Evolutionary conservation across 1,140 invertebrate species (phyloP), one percentile per base, ranked within the genome.

Genomic region (Ceratina australensis): DNA sequence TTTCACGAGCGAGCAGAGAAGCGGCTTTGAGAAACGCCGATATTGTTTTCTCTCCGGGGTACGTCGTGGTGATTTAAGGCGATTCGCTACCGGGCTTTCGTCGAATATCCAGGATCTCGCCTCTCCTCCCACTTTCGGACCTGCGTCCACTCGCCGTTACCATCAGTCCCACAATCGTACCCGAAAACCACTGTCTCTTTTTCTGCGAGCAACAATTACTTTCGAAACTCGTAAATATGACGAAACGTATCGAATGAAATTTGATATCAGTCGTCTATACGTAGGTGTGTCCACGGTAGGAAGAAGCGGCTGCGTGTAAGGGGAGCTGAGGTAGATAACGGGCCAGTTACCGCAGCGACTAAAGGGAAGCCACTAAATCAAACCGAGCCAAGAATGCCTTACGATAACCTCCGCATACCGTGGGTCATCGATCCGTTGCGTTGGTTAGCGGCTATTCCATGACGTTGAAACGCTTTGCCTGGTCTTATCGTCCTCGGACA

Each of bases 351-450:
- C 64, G 24, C 28, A 67, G 63, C 42, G 49, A 57, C 73, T 60
- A 49, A 22, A 57, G 63, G 52, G 63, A 66, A 49, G 50, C 61
- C 63, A 42, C 54, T 75, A 75, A 75, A 75, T 75, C 73, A 75
- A 75, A 75, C 52, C 15, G n/a, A 20, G 18, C 33, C 52, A 74
- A 68, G 73, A 75, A 75, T 67, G 64, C 56, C 64, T 59, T 33
- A 59, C 64, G 73, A 75, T 75, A 75, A 75, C 73, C 73, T 50
- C 52, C 22, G 63, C 28, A 49, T 75, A 49, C 72, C 18, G 28
- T 26, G 63, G 72, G 72, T 67, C 72, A 75, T 75, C 72, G 72
- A 28, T 57, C 52, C 5, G 33, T 16, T 49, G 33, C 4, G 33
- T 16, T 24, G 33, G 63, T 52, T n/a, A 56, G 20, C 50, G 50